Conservation (phyloP, 2,888 invertebrate species). For the Tyria jacobaeae region DNA sequence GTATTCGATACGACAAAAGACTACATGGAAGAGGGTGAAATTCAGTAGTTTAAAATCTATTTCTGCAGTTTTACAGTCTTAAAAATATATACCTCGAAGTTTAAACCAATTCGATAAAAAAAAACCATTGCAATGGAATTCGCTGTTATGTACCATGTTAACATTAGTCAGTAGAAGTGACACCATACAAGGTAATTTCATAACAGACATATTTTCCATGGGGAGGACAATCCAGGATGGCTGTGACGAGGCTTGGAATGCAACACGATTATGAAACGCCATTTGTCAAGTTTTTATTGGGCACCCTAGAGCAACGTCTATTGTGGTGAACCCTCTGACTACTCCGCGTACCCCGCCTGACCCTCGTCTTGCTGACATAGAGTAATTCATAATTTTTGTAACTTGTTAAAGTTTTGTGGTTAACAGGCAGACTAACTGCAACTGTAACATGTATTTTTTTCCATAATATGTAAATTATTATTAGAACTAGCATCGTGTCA, state of each 20-base stretch:
- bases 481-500: neutral
- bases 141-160: constrained; percentile 31
- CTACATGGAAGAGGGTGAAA: too few relatives aligned
- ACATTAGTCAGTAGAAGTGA: constrained; percentile 34
- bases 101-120: neutral
- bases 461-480: constrained; percentile 58
- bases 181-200: constrained; percentile 57
- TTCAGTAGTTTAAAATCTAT: too few relatives aligned
- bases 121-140: constrained; percentile 9
- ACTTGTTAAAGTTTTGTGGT: constrained; percentile 78
- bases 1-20: too few relatives aligned
- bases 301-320: constrained; percentile 75
- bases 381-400: constrained; percentile 83
- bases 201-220: constrained; percentile 68
- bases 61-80: too few relatives aligned
- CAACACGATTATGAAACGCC: constrained; percentile 84
- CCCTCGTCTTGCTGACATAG: constrained; percentile 77
- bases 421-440: constrained; percentile 47
- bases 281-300: constrained; percentile 87
- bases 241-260: constrained; percentile 81
- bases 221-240: constrained; percentile 72
- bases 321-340: constrained; percentile 65
- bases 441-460: constrained; percentile 40
- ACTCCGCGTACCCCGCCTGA: constrained; percentile 58
- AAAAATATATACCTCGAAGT: neutral